A percentile compares a stretch with the other conserved stretches of the same genome.
Evolutionary conservation across 1,140 invertebrate genomes (phyloP).

Genomic region (Drosophila simulans): DNA sequence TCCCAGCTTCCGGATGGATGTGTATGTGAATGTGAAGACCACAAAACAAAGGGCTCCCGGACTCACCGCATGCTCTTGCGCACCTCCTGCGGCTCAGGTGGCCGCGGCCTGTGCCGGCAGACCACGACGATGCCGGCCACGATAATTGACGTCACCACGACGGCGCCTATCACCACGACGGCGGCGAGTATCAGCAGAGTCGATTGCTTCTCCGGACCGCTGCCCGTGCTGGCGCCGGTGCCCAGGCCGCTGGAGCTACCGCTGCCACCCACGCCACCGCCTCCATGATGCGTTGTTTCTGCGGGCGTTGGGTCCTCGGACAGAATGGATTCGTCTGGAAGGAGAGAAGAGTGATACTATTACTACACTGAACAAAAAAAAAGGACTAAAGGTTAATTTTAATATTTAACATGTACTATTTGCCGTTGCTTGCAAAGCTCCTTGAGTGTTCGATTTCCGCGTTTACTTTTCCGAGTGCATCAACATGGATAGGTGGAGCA

Average conservation of each 20-base stretch:
- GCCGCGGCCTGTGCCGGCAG: conserved; percentile 81
- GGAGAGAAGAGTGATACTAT: neutral
- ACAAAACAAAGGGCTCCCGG: conserved; percentile 7
- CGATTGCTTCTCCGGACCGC: conserved; percentile 81
- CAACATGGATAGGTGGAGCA: conserved; percentile 28
- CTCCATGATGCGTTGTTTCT: conserved; percentile 83
- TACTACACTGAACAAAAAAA: conserved; percentile 4
- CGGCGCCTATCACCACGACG: conserved; percentile 82
- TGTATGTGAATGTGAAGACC: neutral
- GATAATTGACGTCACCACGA: conserved; percentile 84
- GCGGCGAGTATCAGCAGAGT: conserved; percentile 82
- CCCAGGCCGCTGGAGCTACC: conserved; percentile 52
- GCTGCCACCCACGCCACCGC: conserved; percentile 46
- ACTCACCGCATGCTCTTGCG: conserved; percentile 84
- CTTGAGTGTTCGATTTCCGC: too few species aligned
- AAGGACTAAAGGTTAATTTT: too few species aligned
- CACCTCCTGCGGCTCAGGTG: conserved; percentile 84
- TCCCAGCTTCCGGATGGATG: conserved; percentile 5
- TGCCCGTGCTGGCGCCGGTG: conserved; percentile 77
- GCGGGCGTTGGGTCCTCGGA: conserved; percentile 84
- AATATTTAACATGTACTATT: too few species aligned
- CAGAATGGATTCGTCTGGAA: conserved; percentile 81
- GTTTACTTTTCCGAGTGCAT: conserved; percentile 13
- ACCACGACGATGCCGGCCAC: conserved; percentile 84
- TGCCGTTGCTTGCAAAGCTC: too few species aligned